Evolutionary conservation across 2,888 invertebrate genomes (phyloP).

Genomic region (Macaria notata): DNA sequence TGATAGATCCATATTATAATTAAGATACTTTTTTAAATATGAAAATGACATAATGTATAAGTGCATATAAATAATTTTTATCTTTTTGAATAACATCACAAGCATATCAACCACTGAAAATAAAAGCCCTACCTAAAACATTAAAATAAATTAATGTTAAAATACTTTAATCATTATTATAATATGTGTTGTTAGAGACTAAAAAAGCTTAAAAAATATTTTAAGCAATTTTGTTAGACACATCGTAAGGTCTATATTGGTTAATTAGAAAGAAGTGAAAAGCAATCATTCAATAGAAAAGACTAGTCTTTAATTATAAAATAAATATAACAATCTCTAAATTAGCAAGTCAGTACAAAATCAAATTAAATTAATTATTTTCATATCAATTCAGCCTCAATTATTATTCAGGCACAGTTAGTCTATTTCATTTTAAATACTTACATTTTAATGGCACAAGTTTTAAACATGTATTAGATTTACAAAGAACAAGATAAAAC

Average conservation of each 20-base stretch:
- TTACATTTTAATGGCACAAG: slow-evolving; percentile 11
- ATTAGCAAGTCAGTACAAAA: slow-evolving; percentile 16
- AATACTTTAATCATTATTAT: too few relatives aligned
- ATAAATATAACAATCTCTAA: slow-evolving; percentile 8
- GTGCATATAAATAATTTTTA: too few relatives aligned
- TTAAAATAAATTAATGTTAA: too few relatives aligned
- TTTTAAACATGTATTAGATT: not conserved
- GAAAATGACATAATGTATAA: too few relatives aligned
- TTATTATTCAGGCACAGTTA: slow-evolving; percentile 1
- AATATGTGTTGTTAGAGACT: too few relatives aligned
- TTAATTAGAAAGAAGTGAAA: not conserved
- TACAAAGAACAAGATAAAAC: slow-evolving; percentile 8
- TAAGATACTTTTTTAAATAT: too few relatives aligned
- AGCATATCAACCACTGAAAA: slow-evolving; percentile 10
- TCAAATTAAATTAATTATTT: not conserved
- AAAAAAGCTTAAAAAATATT: too few relatives aligned
- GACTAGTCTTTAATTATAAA: slow-evolving; percentile 18
- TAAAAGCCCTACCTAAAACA: too few relatives aligned
- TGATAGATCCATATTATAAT: too few relatives aligned
- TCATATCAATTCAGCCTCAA: slow-evolving; percentile 1
- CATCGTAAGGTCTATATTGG: not conserved
- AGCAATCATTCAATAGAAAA: slow-evolving; percentile 17
- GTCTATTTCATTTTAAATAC: not conserved
- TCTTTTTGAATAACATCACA: not conserved
- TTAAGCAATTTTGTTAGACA: slow-evolving; percentile 12